Conservation (phyloP, 2,888 invertebrate species). For the Xestia sexstrigata region DNA sequence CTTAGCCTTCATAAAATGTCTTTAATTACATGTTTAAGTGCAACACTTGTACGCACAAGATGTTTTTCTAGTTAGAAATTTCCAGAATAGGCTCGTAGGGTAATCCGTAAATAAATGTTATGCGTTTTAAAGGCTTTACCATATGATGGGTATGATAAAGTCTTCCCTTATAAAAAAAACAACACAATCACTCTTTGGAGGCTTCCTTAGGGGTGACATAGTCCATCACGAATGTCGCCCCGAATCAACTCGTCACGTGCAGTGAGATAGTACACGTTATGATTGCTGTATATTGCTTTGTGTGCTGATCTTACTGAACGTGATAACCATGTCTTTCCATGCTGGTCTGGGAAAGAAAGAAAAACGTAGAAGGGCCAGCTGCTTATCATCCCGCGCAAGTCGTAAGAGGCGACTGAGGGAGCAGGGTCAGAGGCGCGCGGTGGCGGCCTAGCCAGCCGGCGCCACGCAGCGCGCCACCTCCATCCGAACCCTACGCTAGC, state of each 20-base stretch:
- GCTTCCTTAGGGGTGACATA: constrained; percentile 47
- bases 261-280: constrained; percentile 21
- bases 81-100: constrained; percentile 30
- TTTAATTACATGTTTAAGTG: constrained; percentile 28
- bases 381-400: constrained; percentile 67
- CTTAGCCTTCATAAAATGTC: constrained; percentile 3
- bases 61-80: constrained; percentile 11
- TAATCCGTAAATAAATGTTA: constrained; percentile 22
- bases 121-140: constrained; percentile 10
- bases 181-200: constrained; percentile 58
- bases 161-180: constrained; percentile 34
- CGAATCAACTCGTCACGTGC: constrained; percentile 37
- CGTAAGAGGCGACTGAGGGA: constrained; percentile 69
- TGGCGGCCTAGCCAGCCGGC: constrained; percentile 24
- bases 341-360: constrained; percentile 67
- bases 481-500: constrained; percentile 50
- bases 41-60: constrained; percentile 10
- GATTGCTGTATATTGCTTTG: constrained; percentile 2
- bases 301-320: constrained; percentile 36
- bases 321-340: constrained; percentile 51
- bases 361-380: constrained; percentile 66
- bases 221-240: constrained; percentile 41
- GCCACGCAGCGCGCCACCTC: constrained; percentile 33
- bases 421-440: constrained; percentile 31
- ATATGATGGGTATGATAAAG: constrained; percentile 51